A percentile compares a stretch with the other conserved stretches of the same genome.
phyloP scores from a whole-genome alignment of 2,797 vertebrate species.

The Lacerta viridis region DNA sequence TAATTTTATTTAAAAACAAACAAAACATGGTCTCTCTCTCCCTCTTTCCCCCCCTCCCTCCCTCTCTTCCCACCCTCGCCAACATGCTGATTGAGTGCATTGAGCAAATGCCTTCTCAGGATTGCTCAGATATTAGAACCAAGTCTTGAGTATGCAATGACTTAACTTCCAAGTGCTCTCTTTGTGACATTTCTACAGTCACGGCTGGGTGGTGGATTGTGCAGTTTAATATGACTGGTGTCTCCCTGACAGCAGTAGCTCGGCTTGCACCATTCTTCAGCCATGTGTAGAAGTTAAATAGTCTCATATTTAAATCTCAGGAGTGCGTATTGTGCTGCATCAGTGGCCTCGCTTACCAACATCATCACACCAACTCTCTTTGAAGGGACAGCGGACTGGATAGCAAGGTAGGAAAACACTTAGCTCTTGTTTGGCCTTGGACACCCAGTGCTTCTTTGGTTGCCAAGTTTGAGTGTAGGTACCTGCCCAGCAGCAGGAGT shows the following conservation, averaged over 20 bases:
- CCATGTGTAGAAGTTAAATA: background rate
- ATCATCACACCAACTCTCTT: slow-evolving; percentile 88
- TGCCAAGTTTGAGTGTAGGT: background rate
- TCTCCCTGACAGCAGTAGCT: background rate
- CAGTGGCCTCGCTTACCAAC: slow-evolving; percentile 93
- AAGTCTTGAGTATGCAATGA: background rate
- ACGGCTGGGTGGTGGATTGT: background rate
- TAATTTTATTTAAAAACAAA: background rate
- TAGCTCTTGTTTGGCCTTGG: background rate
- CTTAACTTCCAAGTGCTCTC: background rate
- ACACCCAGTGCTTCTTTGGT: too few species aligned
- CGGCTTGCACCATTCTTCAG: slow-evolving; percentile 3
- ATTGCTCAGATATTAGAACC: background rate
- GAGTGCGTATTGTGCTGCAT: slow-evolving; percentile 94
- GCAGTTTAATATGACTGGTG: background rate
- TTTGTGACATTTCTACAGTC: background rate
- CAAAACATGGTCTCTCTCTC: background rate
- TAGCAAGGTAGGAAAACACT: slow-evolving; percentile 80
- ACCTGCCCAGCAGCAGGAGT: background rate
- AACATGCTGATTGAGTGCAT: background rate
- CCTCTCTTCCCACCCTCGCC: background rate
- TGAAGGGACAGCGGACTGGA: slow-evolving; percentile 92
- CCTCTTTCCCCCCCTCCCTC: background rate
- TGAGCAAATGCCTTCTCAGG: background rate
- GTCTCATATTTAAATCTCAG: slow-evolving; percentile 68